Conservation (phyloP, 1,140 invertebrate species). For the Drosophila aff. region DNA sequence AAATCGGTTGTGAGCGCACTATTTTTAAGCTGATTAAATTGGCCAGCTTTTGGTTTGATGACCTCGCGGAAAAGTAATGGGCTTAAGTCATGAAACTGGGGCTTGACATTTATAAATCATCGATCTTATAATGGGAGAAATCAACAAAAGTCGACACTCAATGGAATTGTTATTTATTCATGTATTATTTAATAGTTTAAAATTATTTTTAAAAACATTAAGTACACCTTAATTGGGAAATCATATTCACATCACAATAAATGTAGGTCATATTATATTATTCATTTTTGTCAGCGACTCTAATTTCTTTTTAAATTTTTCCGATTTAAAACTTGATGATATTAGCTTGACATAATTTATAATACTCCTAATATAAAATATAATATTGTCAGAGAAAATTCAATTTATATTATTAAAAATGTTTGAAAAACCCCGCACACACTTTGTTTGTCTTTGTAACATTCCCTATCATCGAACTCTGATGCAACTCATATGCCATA, state of each 20-base stretch:
- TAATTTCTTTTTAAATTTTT: too few species aligned
- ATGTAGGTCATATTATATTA: too few species aligned
- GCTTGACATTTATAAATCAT: constrained; percentile 27
- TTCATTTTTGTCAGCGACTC: too few species aligned
- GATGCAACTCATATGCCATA: constrained; percentile 21
- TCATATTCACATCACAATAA: not conserved
- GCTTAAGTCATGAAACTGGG: constrained; percentile 34
- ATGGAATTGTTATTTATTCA: not conserved
- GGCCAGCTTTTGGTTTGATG: constrained; percentile 62
- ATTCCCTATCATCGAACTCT: constrained; percentile 11
- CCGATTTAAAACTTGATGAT: too few species aligned
- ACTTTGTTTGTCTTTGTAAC: not conserved
- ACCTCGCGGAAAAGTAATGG: constrained; percentile 54
- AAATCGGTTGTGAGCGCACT: constrained; percentile 41
- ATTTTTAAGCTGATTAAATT: constrained; percentile 71
- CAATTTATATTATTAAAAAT: not conserved
- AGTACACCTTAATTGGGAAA: not conserved
- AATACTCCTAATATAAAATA: too few species aligned
- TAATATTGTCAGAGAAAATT: too few species aligned
- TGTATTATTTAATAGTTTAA: not conserved
- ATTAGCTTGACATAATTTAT: too few species aligned
- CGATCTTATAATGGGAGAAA: not conserved
- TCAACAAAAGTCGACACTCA: not conserved
- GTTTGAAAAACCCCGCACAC: too few species aligned
- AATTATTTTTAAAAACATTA: not conserved